These are phyloP conservation scores for Antigone vipio DNA, from an alignment of 2,113 vertebrate species.

Conservation along the genomic window DNA sequence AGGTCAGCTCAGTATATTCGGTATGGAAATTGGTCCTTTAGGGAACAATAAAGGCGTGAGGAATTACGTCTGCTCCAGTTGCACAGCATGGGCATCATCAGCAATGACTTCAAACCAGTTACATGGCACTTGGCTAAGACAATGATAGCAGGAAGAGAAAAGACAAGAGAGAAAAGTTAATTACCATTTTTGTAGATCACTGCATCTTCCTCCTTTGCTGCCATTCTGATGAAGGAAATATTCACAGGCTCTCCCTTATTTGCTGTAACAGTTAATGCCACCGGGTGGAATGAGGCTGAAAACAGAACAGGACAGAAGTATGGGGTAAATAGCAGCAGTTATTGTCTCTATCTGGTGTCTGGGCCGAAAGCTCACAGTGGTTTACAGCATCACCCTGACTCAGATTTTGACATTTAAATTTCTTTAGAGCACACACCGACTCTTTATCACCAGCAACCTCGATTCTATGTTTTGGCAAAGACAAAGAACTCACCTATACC, in stretches of 20 bases:
- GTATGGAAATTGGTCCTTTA: background rate
- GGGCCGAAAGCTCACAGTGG: background rate
- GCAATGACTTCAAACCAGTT: background rate
- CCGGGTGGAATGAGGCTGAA: conserved; percentile 83
- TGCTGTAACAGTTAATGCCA: conserved; percentile 83
- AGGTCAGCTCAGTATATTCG: background rate
- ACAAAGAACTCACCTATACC: background rate
- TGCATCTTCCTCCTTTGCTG: conserved; percentile 80
- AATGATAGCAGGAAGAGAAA: background rate
- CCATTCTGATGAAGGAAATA: conserved; percentile 80
- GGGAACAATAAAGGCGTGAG: background rate
- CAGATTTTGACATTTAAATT: background rate
- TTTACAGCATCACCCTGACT: background rate
- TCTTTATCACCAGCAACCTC: background rate
- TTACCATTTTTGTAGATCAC: conserved; percentile 86
- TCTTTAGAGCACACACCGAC: background rate
- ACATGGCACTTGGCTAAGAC: background rate
- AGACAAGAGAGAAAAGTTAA: background rate
- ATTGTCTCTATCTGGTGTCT: background rate
- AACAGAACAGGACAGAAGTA: conserved; percentile 1
- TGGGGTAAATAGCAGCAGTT: background rate
- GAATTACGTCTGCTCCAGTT: background rate
- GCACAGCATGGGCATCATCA: background rate
- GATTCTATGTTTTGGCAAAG: background rate
- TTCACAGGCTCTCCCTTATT: conserved; percentile 82